Conservation (phyloP, 1,140 invertebrate genomes). For the Bombyx mori region ASM3026992v2 NC_085128.1:8362501-8363000, state of each 20-base stretch:
- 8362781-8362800: slow-evolving; percentile 15
- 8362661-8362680: no score
- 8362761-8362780: slow-evolving; percentile 20
- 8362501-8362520: slow-evolving; percentile 15
- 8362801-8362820: slow-evolving; percentile 20
- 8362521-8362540: slow-evolving; percentile 25
- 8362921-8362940: no score
- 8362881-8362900: no score
- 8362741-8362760: slow-evolving; percentile 15
- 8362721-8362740: slow-evolving; percentile 18
- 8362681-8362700: no score
- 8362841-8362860: slow-evolving; percentile 3
- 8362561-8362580: slow-evolving; percentile 19
- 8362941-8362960: no score
- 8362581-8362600: slow-evolving; percentile 10
- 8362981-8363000: slow-evolving; percentile 8
- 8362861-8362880: neutral
- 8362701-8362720: slow-evolving; percentile 16
- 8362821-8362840: slow-evolving; percentile 21
- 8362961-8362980: no score
- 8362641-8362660: slow-evolving; percentile 14
- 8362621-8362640: slow-evolving; percentile 11
- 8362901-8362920: no score
- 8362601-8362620: slow-evolving; percentile 5
- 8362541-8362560: slow-evolving; percentile 20